Evolutionary conservation across 2,797 vertebrate species (phyloP).

Genomic region (Synaphobranchus kaupii): DNA sequence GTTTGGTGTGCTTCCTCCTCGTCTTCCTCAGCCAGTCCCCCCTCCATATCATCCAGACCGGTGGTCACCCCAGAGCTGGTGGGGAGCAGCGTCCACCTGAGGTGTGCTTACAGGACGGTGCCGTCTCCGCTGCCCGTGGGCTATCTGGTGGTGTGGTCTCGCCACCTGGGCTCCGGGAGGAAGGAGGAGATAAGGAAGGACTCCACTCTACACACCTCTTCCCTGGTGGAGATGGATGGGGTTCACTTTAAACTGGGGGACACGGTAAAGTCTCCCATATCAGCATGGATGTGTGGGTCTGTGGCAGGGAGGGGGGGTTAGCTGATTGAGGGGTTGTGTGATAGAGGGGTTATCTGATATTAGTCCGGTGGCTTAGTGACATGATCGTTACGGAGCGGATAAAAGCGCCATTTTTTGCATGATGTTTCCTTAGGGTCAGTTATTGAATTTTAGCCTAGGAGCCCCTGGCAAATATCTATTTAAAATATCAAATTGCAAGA

Average conservation of each 20-base stretch:
- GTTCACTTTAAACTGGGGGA: slow-evolving; percentile 78
- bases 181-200: slow-evolving; percentile 77
- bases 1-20: not conserved
- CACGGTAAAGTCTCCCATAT: slow-evolving; percentile 68
- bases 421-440: too few relatives aligned
- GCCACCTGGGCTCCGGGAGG: slow-evolving; percentile 64
- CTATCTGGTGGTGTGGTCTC: slow-evolving; percentile 73
- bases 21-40: slow-evolving; percentile 56
- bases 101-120: slow-evolving; percentile 64
- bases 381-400: too few relatives aligned
- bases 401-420: too few relatives aligned
- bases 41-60: slow-evolving; percentile 60
- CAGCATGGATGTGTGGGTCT: not conserved
- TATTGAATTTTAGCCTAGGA: too few relatives aligned
- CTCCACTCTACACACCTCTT: slow-evolving; percentile 65
- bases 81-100: slow-evolving; percentile 68
- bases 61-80: slow-evolving; percentile 68
- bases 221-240: slow-evolving; percentile 76
- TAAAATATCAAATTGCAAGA: too few relatives aligned
- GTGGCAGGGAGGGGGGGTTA: not conserved
- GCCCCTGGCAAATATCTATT: too few relatives aligned
- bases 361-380: too few relatives aligned
- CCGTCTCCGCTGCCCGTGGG: slow-evolving; percentile 47
- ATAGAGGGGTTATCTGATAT: too few relatives aligned
- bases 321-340: not conserved